Percentiles rank a stretch among this genome's conserved stretches.
phyloP scores from a whole-genome alignment of 2,113 vertebrate genomes.

The Archocentrus centrarchus region DNA sequence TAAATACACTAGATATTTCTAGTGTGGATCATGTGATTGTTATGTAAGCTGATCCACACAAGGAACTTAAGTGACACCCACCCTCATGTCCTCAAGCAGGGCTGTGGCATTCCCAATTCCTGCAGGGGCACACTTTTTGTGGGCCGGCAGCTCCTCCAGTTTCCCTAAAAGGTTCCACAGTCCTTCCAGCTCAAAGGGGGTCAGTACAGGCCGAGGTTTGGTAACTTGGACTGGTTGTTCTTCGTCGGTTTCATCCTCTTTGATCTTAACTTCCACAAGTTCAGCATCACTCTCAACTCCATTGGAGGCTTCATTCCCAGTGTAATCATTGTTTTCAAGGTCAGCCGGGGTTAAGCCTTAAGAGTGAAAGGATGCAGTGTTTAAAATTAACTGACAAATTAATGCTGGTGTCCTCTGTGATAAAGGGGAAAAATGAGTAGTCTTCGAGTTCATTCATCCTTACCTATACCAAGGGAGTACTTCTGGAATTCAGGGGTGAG shows the following conservation, averaged over 20 bases:
- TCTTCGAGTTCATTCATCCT: constrained; percentile 53
- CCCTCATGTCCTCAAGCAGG: constrained; percentile 90
- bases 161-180: constrained; percentile 93
- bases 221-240: constrained; percentile 34
- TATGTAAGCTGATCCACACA: not conserved
- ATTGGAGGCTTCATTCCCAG: constrained; percentile 54
- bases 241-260: constrained; percentile 41
- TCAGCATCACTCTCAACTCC: constrained; percentile 60
- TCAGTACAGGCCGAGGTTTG: constrained; percentile 77
- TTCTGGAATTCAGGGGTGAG: constrained; percentile 97
- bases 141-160: constrained; percentile 90
- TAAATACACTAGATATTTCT: not conserved
- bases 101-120: constrained; percentile 90
- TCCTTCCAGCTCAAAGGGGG: constrained; percentile 93
- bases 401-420: not conserved
- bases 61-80: constrained; percentile 56
- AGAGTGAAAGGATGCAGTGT: not conserved
- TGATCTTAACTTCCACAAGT: constrained; percentile 29
- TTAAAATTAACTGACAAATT: not conserved
- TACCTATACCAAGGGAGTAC: constrained; percentile 93
- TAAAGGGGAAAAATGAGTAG: not conserved
- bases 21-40: not conserved
- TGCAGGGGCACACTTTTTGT: constrained; percentile 94
- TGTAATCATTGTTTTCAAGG: constrained; percentile 45
- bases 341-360: constrained; percentile 77